Evolutionary conservation across 2,797 vertebrate species (phyloP), one percentile per base, ranked within the genome.

Genomic region (Cynodonichthys magdalenae): DNA sequence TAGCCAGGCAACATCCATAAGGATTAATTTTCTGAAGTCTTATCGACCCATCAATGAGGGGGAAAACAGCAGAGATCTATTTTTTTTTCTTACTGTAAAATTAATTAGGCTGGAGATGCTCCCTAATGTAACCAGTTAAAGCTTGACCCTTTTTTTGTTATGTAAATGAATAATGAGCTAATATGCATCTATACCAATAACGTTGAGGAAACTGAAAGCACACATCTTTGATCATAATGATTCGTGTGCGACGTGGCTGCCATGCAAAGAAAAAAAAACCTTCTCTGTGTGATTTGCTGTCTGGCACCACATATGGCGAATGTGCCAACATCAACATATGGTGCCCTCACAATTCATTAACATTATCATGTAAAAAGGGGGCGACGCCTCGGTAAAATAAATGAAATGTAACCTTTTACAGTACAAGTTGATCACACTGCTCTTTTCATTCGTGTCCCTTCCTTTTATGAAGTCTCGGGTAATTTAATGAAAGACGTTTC

Each of bases 341-440:
- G 79, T 58, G 53, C 70, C 54, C 85, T 74, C 74, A 63, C 85
- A 83, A 85, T 81, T 90, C 86, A 89, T 85, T 81, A 84, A 78
- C 83, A 80, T 84, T 85, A 83, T 86, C 83, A 86, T 83, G 87
- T 74, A 81, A 90, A 90, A 45, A 75, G 8, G 84, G 80, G 77
- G 53, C 53, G 74, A 83, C 71, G 66, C 66, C 74, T 63, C 80
- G 65, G 75, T 87, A 89, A 89, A 87, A 83, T 80, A 87, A 81
- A 86, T 75, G 56, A 78, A 83, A 83, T 63, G 73, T 45, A 69
- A 41, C 68, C 66, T 63, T 70, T 74, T 76, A 84, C 83, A 55
- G 83, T 85, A 66, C 82, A 63, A 63, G 65, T 62, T 67, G 63
- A 76, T 78, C 75, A 69, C 28, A 6, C 59, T 0, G 74, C 66